phyloP scores from a whole-genome alignment of 2,113 vertebrate species.

The Pionites leucogaster region DNA sequence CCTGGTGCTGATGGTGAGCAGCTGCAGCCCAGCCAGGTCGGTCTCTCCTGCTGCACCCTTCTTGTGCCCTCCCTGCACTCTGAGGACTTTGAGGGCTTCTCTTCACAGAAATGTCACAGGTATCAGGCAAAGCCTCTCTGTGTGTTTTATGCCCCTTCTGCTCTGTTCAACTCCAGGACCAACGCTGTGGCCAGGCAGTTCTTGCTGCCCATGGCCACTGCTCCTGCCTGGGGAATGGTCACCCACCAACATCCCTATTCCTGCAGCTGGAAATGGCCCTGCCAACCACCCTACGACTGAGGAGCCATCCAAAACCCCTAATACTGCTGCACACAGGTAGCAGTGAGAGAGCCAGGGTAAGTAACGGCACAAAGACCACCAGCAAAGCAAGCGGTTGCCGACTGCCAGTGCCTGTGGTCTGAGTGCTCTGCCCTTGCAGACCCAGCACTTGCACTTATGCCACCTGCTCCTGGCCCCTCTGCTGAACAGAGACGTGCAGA shows the following conservation, averaged over 20 bases:
- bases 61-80: not conserved
- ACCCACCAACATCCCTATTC: not conserved
- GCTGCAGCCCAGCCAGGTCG: rapidly evolving
- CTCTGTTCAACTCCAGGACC: not conserved
- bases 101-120: not conserved
- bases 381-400: rapidly evolving
- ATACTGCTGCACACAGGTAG: not conserved
- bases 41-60: not conserved
- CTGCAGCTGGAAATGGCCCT: not conserved
- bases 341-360: not conserved
- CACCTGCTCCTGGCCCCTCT: not conserved
- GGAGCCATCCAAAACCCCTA: not conserved
- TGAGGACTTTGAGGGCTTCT: not conserved
- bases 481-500: not conserved
- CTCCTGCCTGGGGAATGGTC: not conserved
- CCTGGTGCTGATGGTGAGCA: rapidly evolving
- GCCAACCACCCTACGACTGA: not conserved
- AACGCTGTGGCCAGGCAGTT: rapidly evolving
- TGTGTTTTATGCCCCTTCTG: not conserved
- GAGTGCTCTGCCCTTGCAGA: not conserved
- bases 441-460: rapidly evolving
- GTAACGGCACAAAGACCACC: rapidly evolving
- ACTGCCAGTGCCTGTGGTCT: rapidly evolving
- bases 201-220: rapidly evolving
- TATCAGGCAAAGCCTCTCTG: not conserved